phyloP scores from a whole-genome alignment of 2,113 vertebrate species.

The Pygoscelis antarcticus region DNA sequence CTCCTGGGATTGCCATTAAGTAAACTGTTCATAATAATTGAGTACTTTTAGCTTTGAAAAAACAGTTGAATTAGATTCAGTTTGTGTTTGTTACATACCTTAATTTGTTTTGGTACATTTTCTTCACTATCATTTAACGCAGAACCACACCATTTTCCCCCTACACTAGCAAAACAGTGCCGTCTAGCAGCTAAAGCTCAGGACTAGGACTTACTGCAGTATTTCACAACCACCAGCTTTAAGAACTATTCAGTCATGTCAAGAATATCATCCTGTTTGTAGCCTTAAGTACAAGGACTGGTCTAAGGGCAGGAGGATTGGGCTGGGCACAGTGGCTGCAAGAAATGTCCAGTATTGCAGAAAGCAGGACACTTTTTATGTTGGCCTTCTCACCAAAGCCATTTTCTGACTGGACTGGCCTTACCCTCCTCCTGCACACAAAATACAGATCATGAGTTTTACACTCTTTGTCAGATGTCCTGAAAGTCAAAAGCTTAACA shows the following conservation, averaged over 20 bases:
- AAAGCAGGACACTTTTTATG: not conserved
- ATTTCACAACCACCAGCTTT: not conserved
- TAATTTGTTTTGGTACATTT: not conserved
- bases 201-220: not conserved
- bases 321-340: not conserved
- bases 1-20: not conserved
- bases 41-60: not conserved
- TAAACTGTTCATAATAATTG: not conserved
- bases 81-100: not conserved
- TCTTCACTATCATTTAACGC: not conserved
- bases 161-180: not conserved
- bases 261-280: not conserved
- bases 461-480: not conserved
- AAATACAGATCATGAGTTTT: not conserved
- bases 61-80: not conserved
- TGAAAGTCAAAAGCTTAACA: not conserved
- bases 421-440: not conserved
- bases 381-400: not conserved
- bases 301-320: not conserved
- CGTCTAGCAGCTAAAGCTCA: not conserved
- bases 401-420: not conserved
- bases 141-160: not conserved
- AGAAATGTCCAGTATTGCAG: not conserved
- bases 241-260: accelerated
- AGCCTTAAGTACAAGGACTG: not conserved